Conservation (phyloP, 2,113 vertebrate genomes). For the Apaloderma vittatum region DNA sequence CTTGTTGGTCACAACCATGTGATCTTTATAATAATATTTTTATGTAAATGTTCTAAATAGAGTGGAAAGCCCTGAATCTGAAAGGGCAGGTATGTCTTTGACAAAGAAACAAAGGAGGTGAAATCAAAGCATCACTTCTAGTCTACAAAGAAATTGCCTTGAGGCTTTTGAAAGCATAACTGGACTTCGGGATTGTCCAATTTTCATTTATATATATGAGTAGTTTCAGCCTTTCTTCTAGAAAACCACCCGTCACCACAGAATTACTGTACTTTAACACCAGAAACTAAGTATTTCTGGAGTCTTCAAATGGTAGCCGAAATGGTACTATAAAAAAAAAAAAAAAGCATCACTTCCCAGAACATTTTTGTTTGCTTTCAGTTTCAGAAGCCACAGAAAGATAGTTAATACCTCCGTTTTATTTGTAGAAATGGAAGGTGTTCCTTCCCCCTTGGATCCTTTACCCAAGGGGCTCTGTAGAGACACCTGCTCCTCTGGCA, state of each 20-base stretch:
- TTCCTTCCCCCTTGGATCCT: background rate
- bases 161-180: background rate
- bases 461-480: background rate
- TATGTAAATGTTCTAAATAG: background rate
- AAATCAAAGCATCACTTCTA: background rate
- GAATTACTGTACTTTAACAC: background rate
- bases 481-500: background rate
- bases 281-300: background rate
- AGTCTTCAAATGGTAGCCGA: background rate
- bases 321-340: background rate
- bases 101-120: background rate
- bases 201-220: background rate
- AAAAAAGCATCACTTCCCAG: background rate
- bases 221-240: background rate
- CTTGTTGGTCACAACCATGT: background rate
- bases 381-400: background rate
- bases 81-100: background rate
- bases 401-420: background rate
- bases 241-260: background rate
- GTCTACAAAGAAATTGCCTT: background rate
- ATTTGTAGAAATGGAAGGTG: background rate
- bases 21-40: background rate
- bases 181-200: background rate
- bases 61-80: background rate
- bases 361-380: background rate